Conservation (phyloP, 2,888 invertebrate genomes). For the Hipparchia sbordonii region DNA sequence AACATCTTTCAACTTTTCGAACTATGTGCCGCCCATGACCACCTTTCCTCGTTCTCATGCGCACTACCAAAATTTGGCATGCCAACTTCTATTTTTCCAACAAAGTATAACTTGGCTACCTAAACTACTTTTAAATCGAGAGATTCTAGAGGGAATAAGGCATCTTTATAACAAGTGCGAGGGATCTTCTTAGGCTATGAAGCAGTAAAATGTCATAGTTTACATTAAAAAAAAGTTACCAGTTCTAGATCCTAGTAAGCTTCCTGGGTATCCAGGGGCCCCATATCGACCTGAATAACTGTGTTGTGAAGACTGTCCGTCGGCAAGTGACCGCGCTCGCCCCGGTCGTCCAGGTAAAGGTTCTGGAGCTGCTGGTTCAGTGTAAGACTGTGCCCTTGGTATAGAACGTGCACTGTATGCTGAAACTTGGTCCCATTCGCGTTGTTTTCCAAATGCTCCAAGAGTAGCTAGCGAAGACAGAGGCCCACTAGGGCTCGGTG, state of each 20-base stretch:
- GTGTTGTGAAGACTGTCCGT: conserved; percentile 92
- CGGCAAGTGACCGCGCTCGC: conserved; percentile 91
- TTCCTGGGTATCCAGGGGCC: conserved; percentile 89
- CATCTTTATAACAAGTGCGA: no score
- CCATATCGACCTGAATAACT: conserved; percentile 92
- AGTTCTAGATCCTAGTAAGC: conserved; percentile 78
- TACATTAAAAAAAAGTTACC: conserved; percentile 49
- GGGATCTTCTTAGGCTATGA: no score
- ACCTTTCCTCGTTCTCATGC: no score
- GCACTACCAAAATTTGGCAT: no score
- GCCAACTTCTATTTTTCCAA: no score
- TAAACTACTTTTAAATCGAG: no score
- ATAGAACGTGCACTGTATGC: conserved; percentile 95
- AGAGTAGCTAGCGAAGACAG: conserved; percentile 92
- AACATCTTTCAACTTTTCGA: no score
- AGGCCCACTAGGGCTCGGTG: conserved; percentile 90
- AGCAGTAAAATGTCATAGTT: no score
- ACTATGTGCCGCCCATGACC: no score
- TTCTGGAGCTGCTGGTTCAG: conserved; percentile 84
- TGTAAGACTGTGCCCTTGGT: conserved; percentile 93
- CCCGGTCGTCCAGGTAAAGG: conserved; percentile 91
- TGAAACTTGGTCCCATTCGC: conserved; percentile 89
- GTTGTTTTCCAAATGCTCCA: conserved; percentile 92
- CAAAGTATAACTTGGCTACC: no score
- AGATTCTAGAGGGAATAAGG: no score